Conservation (phyloP, 2,113 vertebrate species). For the Aptenodytes patagonicus region DNA sequence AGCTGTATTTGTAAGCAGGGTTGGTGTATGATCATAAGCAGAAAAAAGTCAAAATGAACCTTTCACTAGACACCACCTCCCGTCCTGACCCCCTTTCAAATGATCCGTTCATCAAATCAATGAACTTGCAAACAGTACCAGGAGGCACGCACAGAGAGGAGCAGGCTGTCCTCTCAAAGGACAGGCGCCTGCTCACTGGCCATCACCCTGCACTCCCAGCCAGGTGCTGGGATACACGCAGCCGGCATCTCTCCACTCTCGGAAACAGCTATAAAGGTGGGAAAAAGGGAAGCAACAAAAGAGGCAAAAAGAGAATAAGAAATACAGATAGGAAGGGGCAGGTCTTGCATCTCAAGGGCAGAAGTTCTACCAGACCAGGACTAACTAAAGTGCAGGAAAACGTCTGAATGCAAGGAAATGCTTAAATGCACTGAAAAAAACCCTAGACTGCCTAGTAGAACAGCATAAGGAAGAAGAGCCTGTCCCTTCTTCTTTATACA, state of each 20-base stretch:
- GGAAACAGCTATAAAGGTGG: neutral
- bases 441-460: fast-evolving
- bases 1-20: neutral
- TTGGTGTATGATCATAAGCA: neutral
- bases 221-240: fast-evolving
- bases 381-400: neutral
- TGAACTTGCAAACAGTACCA: neutral
- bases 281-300: neutral
- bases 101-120: fast-evolving
- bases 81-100: neutral
- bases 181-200: fast-evolving
- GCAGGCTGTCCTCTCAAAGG: neutral
- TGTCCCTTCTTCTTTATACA: neutral
- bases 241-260: fast-evolving
- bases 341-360: neutral
- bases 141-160: neutral
- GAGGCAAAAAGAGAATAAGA: neutral
- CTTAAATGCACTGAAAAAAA: neutral
- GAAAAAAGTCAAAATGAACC: neutral
- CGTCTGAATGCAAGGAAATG: neutral
- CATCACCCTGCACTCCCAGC: fast-evolving
- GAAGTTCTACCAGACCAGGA: neutral
- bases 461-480: neutral
- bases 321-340: neutral
- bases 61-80: neutral